A percentile compares a stretch with the other conserved stretches of the same genome.
Conservation (phyloP, 2,797 vertebrate genomes). For the Paedocypris micromegethes region DNA sequence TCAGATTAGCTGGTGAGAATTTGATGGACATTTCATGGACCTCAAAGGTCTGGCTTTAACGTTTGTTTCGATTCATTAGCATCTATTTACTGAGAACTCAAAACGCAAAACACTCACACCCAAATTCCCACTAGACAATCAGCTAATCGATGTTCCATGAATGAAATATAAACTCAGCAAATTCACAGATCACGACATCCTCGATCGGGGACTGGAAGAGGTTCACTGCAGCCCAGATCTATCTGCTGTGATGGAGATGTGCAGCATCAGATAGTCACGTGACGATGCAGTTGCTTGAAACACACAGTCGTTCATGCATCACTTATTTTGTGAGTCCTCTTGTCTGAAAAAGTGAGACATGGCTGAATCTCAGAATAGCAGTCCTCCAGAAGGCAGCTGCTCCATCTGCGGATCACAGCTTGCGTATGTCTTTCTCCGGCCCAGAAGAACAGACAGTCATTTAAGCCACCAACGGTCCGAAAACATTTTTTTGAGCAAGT, state of each 20-base stretch:
- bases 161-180: neutral
- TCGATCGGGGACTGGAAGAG: no score
- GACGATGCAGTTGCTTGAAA: conserved; percentile 18
- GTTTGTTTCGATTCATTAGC: no score
- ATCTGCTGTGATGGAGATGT: neutral
- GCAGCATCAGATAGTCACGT: conserved; percentile 15
- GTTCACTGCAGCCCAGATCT: neutral
- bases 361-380: conserved; percentile 4
- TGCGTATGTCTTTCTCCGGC: conserved; percentile 5
- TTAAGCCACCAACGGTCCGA: no score
- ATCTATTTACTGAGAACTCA: no score
- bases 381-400: neutral
- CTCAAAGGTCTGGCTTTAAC: no score
- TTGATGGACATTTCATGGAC: no score
- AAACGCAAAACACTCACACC: no score
- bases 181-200: no score
- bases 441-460: neutral
- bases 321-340: conserved; percentile 15
- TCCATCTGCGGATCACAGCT: conserved; percentile 6
- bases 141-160: neutral
- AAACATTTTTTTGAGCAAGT: no score
- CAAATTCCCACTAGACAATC: no score
- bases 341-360: conserved; percentile 15
- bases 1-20: no score
- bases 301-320: conserved; percentile 25